phyloP scores from a whole-genome alignment of 2,113 vertebrate genomes.

The Otolemur garnettii region DNA sequence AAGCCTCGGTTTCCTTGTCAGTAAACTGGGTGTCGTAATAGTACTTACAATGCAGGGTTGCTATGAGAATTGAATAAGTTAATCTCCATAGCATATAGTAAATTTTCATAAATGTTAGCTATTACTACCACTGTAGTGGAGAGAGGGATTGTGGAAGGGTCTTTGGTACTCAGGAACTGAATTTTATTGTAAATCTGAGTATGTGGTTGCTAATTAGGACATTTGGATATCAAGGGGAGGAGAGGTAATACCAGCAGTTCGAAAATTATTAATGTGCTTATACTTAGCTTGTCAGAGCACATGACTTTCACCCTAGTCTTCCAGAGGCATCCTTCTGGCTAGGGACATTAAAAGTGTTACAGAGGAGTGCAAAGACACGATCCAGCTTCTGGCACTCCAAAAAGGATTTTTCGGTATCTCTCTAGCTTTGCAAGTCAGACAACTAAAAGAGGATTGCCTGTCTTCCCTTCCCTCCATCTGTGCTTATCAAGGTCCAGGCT shows the following conservation, averaged over 20 bases:
- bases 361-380: conserved; percentile 16
- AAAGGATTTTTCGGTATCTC: background rate
- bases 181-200: background rate
- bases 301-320: conserved; percentile 1
- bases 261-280: conserved; percentile 51
- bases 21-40: background rate
- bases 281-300: conserved; percentile 51
- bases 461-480: background rate
- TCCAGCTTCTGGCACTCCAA: conserved; percentile 21
- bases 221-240: background rate
- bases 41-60: background rate
- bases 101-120: background rate
- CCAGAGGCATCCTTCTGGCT: conserved; percentile 18
- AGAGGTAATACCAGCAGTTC: background rate
- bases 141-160: background rate
- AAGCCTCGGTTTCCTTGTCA: background rate
- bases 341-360: conserved; percentile 11
- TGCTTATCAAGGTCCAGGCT: background rate
- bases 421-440: background rate
- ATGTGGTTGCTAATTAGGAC: background rate
- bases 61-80: conserved; percentile 14
- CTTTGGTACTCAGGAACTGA: background rate
- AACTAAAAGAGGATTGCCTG: background rate
- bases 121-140: background rate
- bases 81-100: background rate